phyloP scores from a whole-genome alignment of 1,140 invertebrate genomes.

The Marisa cornuarietis region DNA sequence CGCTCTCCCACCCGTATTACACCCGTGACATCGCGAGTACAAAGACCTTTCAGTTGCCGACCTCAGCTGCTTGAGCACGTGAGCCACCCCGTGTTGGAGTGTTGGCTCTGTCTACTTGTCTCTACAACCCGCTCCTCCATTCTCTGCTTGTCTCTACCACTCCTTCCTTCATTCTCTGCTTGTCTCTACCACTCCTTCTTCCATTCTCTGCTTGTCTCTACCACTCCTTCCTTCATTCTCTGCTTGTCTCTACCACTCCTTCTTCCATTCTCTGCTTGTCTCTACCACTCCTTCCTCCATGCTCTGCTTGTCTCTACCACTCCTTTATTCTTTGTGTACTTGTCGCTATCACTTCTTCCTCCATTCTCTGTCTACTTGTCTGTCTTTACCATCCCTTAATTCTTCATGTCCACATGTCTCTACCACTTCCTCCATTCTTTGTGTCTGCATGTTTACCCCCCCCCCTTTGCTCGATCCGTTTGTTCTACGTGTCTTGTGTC shows the following conservation, averaged over 20 bases:
- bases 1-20: too few species aligned
- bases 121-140: neutral
- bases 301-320: neutral
- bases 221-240: neutral
- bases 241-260: too few species aligned
- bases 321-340: neutral
- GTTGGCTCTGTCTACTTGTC: too few species aligned
- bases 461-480: neutral
- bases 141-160: neutral
- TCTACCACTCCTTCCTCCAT: neutral
- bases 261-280: neutral
- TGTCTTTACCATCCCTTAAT: neutral
- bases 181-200: neutral
- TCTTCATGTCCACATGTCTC: conserved; percentile 6
- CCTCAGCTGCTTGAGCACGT: too few species aligned
- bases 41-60: too few species aligned
- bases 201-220: neutral
- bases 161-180: neutral
- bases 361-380: conserved; percentile 6
- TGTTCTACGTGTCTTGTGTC: neutral
- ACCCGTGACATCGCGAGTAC: too few species aligned
- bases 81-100: too few species aligned
- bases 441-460: neutral
- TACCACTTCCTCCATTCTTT: conserved; percentile 11
- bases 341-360: conserved; percentile 6